Base-by-base conservation (phyloP, 2,888 invertebrate genomes). In the Phyllotreta cruciferae region DNA sequence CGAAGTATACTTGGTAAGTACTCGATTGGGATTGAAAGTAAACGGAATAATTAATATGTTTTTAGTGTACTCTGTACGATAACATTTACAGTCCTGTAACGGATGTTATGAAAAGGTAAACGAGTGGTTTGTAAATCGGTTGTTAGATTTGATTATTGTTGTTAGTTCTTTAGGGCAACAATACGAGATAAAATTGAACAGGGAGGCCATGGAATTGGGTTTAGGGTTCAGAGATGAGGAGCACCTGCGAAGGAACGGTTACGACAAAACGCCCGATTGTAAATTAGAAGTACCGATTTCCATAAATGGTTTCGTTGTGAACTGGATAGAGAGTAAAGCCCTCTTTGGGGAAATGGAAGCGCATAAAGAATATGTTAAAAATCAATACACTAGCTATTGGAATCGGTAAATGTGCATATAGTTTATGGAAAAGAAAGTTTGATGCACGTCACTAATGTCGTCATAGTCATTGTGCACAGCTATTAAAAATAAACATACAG, bases 281-380 rank as follows among this genome's bases (percentile, higher is more conserved):
- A 95, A 94, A 81, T 83, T 97, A 56, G 93, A 94, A 78, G 86
- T 96, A 14, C 96, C 96, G 0, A 90, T 96, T 67, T 90, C 92
- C 36, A 87, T 94, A 24, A 90, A 93, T 79, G 93, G 92, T 1
- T 88, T 88, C 74, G 88, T 96, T 34, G 86, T 97, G 0, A 93
- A 96, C 79, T 97, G 97, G 97, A 93, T 97, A 64, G 97, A 97
- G 81, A 96, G 96, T 73, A 97, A 97, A 83, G 97, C 96, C 0
- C 85, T 92, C n/a, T 97, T 97, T 84, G 96, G 93, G 2, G 93
- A 94, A 82, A 85, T 87, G 68, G 88, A 90, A 72, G 88, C 89
- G 60, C 96, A 97, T 80, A 85, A 87, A 47, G 88, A 86, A 8
- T 94, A 96, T 80, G 84, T 93, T 56, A 89, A 89, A 73, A 91